Evolutionary conservation across 1,140 invertebrate species (phyloP).

Genomic region (Drosophila bocki): DNA sequence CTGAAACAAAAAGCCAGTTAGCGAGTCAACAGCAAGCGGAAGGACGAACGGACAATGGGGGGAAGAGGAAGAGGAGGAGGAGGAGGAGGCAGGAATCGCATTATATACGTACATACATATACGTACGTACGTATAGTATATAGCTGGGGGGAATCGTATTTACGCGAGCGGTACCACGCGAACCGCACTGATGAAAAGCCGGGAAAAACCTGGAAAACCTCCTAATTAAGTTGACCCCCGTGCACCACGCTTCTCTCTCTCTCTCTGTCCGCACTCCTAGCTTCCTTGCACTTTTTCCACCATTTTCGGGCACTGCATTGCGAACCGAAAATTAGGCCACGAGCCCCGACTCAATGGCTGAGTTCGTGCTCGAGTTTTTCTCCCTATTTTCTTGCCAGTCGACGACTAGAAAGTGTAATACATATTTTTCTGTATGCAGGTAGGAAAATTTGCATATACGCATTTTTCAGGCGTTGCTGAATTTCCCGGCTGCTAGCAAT

Average conservation of each 20-base stretch:
- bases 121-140: conserved; percentile 1
- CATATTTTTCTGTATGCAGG: conserved; percentile 39
- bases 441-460: conserved; percentile 72
- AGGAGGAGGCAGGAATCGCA: conserved; percentile 28
- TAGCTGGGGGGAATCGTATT: conserved; percentile 34
- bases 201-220: conserved; percentile 47
- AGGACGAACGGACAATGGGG: conserved; percentile 12
- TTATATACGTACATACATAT: conserved; percentile 41
- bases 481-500: conserved; percentile 49
- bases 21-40: conserved; percentile 35
- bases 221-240: conserved; percentile 69
- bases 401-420: conserved; percentile 48
- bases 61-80: background rate
- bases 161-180: conserved; percentile 19
- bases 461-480: conserved; percentile 62
- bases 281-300: conserved; percentile 18
- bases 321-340: conserved; percentile 56
- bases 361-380: conserved; percentile 24
- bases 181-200: conserved; percentile 54
- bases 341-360: conserved; percentile 32
- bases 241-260: background rate
- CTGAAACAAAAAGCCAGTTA: conserved; percentile 43
- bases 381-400: conserved; percentile 37
- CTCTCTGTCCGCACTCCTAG: background rate
- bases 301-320: conserved; percentile 40